These are phyloP conservation scores for Toxotes jaculatrix DNA, from an alignment of 2,113 vertebrate genomes.

Conservation along the genomic window DNA sequence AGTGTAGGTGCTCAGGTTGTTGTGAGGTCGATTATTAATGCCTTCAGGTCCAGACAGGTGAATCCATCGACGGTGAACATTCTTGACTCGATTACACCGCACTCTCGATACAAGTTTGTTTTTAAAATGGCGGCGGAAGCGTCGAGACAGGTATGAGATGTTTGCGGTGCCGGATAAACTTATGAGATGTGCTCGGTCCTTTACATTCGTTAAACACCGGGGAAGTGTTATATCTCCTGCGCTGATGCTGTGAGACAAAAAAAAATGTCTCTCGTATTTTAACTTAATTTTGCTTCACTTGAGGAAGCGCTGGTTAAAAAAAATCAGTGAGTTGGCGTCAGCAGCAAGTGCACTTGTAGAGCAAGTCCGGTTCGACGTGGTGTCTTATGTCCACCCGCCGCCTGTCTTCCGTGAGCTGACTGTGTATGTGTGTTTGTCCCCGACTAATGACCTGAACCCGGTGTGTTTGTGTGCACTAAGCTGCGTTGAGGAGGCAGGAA, in stretches of 20 bases:
- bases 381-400: not conserved
- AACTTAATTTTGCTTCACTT: constrained; percentile 6
- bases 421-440: not conserved
- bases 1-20: not conserved
- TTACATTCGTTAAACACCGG: accelerated
- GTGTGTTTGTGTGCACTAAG: constrained; percentile 37
- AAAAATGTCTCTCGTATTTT: not conserved
- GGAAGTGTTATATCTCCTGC: not conserved
- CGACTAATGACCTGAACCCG: not conserved
- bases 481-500: constrained; percentile 46
- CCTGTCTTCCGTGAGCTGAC: not conserved
- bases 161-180: constrained; percentile 45
- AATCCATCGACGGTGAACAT: constrained; percentile 70
- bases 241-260: not conserved
- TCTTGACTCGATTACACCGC: constrained; percentile 75
- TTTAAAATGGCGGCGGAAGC: constrained; percentile 86
- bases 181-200: not conserved
- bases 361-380: not conserved
- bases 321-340: constrained; percentile 41
- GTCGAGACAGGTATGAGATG: constrained; percentile 76
- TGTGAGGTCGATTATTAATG: constrained; percentile 72
- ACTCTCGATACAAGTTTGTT: constrained; percentile 74
- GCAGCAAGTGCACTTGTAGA: constrained; percentile 50
- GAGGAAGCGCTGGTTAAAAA: constrained; percentile 57
- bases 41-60: constrained; percentile 77